These are phyloP conservation scores for Molorchus minor DNA, from an alignment of 2,888 invertebrate genomes.

Conservation along the genomic window DNA sequence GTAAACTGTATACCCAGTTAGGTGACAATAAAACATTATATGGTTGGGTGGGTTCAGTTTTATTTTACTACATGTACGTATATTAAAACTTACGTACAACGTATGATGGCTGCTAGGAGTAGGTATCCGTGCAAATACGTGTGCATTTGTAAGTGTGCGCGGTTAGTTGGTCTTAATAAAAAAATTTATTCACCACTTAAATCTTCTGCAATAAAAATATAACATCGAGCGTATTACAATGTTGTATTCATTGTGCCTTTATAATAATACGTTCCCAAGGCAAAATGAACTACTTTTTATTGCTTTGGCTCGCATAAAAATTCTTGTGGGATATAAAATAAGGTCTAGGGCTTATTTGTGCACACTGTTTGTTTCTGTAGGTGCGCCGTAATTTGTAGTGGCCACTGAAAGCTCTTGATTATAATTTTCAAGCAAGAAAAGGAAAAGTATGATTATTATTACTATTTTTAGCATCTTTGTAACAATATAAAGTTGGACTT, in stretches of 20 bases:
- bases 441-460: no score
- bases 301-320: slow-evolving; percentile 21
- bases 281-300: slow-evolving; percentile 22
- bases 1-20: slow-evolving; percentile 13
- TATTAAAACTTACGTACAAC: slow-evolving; percentile 14
- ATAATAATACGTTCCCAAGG: slow-evolving; percentile 23
- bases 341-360: slow-evolving; percentile 26
- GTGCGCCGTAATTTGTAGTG: not conserved
- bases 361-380: slow-evolving; percentile 5
- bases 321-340: slow-evolving; percentile 32
- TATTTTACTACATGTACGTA: slow-evolving; percentile 26
- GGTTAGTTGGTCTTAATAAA: slow-evolving; percentile 27
- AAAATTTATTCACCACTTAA: slow-evolving; percentile 40
- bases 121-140: slow-evolving; percentile 22
- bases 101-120: slow-evolving; percentile 17
- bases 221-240: slow-evolving; percentile 35
- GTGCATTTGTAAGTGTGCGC: slow-evolving; percentile 22
- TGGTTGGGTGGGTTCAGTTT: slow-evolving; percentile 14
- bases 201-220: slow-evolving; percentile 39
- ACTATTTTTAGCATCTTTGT: no score
- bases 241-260: slow-evolving; percentile 35
- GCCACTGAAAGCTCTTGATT: slow-evolving; percentile 8
- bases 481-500: no score
- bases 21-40: slow-evolving; percentile 25
- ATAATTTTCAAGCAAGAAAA: no score